Conservation (phyloP, 2,113 vertebrate genomes). For the Hyperopisus bebe region DNA sequence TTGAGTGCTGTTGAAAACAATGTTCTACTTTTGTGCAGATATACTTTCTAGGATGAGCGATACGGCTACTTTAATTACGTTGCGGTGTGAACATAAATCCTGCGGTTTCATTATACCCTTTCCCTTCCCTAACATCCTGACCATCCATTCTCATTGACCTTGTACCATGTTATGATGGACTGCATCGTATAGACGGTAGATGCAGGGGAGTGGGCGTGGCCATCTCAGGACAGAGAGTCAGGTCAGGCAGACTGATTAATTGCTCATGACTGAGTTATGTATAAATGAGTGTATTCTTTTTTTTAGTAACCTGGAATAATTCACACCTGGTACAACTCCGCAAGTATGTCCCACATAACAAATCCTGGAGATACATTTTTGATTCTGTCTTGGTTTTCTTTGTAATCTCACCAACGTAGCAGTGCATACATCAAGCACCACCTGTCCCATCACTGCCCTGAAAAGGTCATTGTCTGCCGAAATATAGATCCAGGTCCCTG, state of each 20-base stretch:
- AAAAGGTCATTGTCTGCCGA: background rate
- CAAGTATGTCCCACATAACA: background rate
- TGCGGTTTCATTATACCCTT: background rate
- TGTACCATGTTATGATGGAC: background rate
- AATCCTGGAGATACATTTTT: background rate
- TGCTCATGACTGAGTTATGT: background rate
- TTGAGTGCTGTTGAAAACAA: background rate
- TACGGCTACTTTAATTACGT: background rate
- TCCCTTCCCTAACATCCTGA: background rate
- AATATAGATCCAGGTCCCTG: background rate
- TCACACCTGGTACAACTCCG: background rate
- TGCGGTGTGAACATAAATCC: background rate
- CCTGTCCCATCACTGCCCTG: background rate
- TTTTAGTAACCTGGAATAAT: background rate
- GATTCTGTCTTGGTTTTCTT: background rate
- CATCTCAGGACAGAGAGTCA: background rate
- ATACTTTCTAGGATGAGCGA: background rate
- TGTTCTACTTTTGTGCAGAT: background rate
- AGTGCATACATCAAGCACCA: background rate
- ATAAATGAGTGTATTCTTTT: background rate
- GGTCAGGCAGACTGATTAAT: background rate
- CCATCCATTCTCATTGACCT: background rate
- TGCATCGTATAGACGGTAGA: background rate
- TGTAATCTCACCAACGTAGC: background rate
- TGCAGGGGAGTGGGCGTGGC: background rate